Conservation (phyloP, 2,113 vertebrate genomes). For the Sylvilagus bachmani region DNA sequence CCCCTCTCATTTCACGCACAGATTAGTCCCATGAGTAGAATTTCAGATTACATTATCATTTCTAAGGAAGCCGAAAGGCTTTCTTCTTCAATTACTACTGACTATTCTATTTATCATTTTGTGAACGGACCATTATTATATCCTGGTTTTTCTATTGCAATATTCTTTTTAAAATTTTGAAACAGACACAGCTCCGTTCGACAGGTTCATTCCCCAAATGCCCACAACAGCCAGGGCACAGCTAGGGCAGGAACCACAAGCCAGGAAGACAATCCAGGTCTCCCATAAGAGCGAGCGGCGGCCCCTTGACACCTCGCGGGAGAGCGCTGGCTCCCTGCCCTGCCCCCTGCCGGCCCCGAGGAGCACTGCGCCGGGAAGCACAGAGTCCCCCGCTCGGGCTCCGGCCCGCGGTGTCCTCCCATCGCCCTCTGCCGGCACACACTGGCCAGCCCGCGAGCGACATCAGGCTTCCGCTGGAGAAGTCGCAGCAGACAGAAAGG, state of each 20-base stretch:
- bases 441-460: background rate
- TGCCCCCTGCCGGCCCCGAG: background rate
- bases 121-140: background rate
- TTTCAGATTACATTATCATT: background rate
- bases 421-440: background rate
- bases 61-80: background rate
- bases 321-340: background rate
- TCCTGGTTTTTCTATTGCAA: background rate
- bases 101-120: background rate
- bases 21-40: no score
- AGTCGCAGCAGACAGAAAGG: background rate
- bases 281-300: background rate
- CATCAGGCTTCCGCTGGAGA: background rate
- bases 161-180: no score
- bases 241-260: no score
- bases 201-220: no score
- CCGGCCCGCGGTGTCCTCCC: background rate
- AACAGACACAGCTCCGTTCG: no score
- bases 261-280: no score
- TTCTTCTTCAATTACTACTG: background rate
- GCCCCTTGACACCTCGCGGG: no score
- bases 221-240: no score
- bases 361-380: background rate
- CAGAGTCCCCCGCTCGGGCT: background rate
- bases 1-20: background rate